Percentiles rank a stretch among this genome's conserved stretches.
Conservation (phyloP, 2,888 invertebrate genomes). For the Bombyx huttoni region DNA sequence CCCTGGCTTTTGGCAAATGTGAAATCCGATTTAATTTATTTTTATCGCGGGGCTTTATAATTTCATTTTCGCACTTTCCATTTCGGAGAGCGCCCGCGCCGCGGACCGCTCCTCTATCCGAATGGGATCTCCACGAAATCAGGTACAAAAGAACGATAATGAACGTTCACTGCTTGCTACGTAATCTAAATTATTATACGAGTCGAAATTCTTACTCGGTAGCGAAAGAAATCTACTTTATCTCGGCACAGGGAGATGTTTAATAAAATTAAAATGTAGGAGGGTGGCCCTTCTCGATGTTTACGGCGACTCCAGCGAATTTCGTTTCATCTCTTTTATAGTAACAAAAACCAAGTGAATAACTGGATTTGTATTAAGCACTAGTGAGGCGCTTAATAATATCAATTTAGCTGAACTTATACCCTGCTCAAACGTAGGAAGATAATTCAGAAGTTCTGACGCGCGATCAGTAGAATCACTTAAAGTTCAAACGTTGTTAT, state of each 20-base stretch:
- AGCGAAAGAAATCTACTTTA: conserved; percentile 69
- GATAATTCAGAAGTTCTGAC: conserved; percentile 10
- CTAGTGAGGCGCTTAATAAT: conserved; percentile 15
- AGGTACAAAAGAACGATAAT: conserved; percentile 73
- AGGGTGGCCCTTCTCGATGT: conserved; percentile 48
- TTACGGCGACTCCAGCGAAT: conserved; percentile 47
- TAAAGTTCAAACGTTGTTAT: neutral
- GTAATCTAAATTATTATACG: conserved; percentile 73
- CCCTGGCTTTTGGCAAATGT: conserved; percentile 65
- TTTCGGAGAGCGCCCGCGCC: conserved; percentile 65
- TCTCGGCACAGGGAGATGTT: conserved; percentile 58
- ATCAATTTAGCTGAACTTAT: conserved; percentile 16
- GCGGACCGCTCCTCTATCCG: conserved; percentile 68
- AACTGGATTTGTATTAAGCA: conserved; percentile 19
- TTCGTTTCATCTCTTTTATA: conserved; percentile 24
- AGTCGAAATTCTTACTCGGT: conserved; percentile 68
- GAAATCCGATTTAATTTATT: conserved; percentile 74
- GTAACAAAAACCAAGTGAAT: conserved; percentile 28
- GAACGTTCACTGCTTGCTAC: conserved; percentile 71
- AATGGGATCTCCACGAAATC: conserved; percentile 72
- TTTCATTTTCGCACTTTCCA: conserved; percentile 74
- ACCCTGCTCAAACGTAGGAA: conserved; percentile 18
- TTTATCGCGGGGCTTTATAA: conserved; percentile 72
- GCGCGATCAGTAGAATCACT: conserved; percentile 1
- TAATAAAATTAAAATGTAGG: conserved; percentile 68